Evolutionary conservation across 2,113 vertebrate genomes (phyloP).

Genomic region (Rhinopomastus cyanomelas): DNA sequence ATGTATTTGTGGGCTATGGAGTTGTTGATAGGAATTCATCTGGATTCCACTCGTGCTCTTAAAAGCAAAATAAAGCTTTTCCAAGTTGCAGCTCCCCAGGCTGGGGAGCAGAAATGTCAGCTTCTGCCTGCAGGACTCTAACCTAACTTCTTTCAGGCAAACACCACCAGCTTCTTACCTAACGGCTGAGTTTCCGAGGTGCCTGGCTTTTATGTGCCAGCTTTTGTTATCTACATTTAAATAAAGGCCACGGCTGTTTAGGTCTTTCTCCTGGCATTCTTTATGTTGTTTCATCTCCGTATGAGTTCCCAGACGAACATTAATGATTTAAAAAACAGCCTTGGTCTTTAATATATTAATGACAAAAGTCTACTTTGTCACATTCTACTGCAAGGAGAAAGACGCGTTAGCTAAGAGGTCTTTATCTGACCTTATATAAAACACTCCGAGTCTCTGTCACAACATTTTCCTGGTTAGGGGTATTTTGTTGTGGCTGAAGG

Average conservation of each 20-base stretch:
- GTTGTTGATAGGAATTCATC: background rate
- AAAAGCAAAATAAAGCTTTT: conserved; percentile 23
- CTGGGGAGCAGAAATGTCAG: background rate
- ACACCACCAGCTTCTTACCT: background rate
- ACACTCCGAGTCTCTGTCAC: background rate
- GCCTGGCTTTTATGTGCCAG: background rate
- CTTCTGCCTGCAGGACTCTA: background rate
- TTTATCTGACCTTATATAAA: background rate
- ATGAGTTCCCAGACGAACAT: background rate
- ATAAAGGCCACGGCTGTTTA: conserved; percentile 12
- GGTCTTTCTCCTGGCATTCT: background rate
- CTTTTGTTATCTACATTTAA: conserved; percentile 14
- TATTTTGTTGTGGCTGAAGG: background rate
- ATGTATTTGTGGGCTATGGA: background rate
- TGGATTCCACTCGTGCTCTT: background rate
- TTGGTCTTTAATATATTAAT: background rate
- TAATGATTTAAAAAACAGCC: background rate
- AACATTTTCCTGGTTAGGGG: background rate
- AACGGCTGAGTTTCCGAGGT: background rate
- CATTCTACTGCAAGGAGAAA: background rate
- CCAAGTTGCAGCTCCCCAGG: background rate
- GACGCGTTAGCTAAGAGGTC: background rate
- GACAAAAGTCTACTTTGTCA: background rate
- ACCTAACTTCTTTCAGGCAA: conserved; percentile 28
- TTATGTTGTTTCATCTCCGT: background rate